Evolutionary conservation across 1,140 invertebrate species (phyloP), one percentile per base, ranked within the genome.

Genomic region (Drosophila eugracilis): DNA sequence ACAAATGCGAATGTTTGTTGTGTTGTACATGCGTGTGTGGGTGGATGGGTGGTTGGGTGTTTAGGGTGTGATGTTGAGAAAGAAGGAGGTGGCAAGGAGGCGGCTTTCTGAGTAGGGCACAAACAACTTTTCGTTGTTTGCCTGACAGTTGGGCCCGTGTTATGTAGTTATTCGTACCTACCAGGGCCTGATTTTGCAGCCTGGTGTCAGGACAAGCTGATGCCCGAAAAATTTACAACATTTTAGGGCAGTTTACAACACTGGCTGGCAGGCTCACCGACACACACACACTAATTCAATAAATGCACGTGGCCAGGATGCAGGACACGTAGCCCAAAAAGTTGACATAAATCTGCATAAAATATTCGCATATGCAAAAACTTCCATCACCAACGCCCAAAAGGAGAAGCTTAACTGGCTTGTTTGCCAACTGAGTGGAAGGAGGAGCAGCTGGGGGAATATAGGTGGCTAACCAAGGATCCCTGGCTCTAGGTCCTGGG

Each of bases 341-440:
- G 83, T 86, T 88, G 81, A 86, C 81, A 86, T 86, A 81, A 86
- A 86, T 88, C 81, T 86, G 83, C 81, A 86, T 86, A 86, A 86
- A 88, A 88, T 86, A 86, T 86, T 88, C 81, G 74, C 77, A 86
- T 85, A 84, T 85, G 80, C 76, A 76, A 85, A 80, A 84, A 72
- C 71, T 73, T 73, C 44, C 63, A 52, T 66, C 59, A 49, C 44
- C 60, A 39, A 28, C 22, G 60, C 28, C 54, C n/a, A n/a, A 24
- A 28, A 45, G 39, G 39, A 34, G 60, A 28, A 53, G 76, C 66
- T 78, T 85, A 85, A 79, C 80, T 76, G 76, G 58, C 81, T 74
- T 77, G 67, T 80, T 80, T 78, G 52, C 55, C 65, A 62, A 34
- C 74, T 67, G 50, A 55, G 69, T 62, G 36, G 45, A 44, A 60